Base-by-base conservation (phyloP, 2,797 vertebrate genomes). In the Arnoldichthys spilopterus region DNA sequence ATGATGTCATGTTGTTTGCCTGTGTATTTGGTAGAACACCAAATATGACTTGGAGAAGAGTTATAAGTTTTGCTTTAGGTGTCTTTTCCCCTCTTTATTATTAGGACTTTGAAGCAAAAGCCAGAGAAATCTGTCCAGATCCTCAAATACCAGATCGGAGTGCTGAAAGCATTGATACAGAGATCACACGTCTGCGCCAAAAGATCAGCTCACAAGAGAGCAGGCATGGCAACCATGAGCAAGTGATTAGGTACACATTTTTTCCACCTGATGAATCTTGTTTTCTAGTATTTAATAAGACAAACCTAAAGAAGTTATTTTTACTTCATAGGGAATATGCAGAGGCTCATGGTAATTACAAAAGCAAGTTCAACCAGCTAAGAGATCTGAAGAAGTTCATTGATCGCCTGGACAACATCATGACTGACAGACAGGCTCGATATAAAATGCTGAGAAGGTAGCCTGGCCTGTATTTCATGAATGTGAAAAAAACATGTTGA, bases 381-480 rank as follows among this genome's bases (percentile, higher is more conserved):
- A 88, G 86, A 74, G 89, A 91, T 73, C 86, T 91, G 80, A 89
- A 81, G 82, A 86, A 77, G 82, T 92, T 93, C 85, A 89, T 92
- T 15, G 85, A 91, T 85, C 88, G 82, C 0, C 87, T 92, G 24
- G 87, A 91, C 49, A 87, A 88, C 84, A 92, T 91, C 82, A 90
- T 92, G 89, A 90, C 86, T 2, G 90, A 92, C 86, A 81, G 90
- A 47, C 90, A 91, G 87, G 87, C 87, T 78, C 83, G 90, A 84
- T 92, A 90, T 83, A 91, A 92, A 86, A 83, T 84, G 15, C 81
- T 92, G 85, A 84, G 89, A 0, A 85, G 88, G 89, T 92, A 90
- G 80, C 26, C 13, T 54, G 67, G 49, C 20, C 6, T 70, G 32
- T 37, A 53, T 28, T 56, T n/a, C n/a, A n/a, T n/a, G n/a, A n/a